Percentiles rank a stretch among this genome's conserved stretches.
Conservation (phyloP, 2,888 invertebrate species). For the Dasypogon diadema region DNA sequence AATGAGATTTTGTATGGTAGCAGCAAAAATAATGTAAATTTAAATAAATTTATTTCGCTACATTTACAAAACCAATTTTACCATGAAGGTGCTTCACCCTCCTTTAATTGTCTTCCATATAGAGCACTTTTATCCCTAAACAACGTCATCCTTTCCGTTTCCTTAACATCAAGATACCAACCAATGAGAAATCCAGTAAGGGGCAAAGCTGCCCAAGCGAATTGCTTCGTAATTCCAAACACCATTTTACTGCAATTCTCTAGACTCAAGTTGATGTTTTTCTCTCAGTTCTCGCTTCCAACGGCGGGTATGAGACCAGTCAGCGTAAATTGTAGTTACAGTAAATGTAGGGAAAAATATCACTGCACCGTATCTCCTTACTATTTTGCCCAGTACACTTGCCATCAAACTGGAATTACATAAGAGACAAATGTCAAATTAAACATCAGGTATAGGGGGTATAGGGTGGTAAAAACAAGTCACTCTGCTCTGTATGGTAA, state of each 20-base stretch:
- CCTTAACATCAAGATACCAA: conserved; percentile 75
- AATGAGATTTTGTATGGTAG: too few relatives aligned
- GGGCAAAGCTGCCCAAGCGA: conserved; percentile 71
- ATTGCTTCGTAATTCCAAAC: conserved; percentile 72
- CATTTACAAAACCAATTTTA: conserved; percentile 56
- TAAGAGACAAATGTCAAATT: conserved; percentile 1
- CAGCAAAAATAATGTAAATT: neutral
- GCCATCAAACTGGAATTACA: conserved; percentile 59
- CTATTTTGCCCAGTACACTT: conserved; percentile 64
- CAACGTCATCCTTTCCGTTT: conserved; percentile 77
- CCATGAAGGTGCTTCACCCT: conserved; percentile 82
- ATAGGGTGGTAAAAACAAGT: too few relatives aligned
- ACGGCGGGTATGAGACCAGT: conserved; percentile 78
- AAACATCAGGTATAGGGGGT: too few relatives aligned
- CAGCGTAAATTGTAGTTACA: conserved; percentile 75
- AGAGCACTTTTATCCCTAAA: conserved; percentile 86
- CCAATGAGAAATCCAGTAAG: conserved; percentile 74
- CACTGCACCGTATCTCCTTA: conserved; percentile 76
- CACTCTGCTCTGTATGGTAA: too few relatives aligned
- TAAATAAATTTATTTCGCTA: conserved; percentile 9
- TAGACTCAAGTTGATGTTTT: neutral
- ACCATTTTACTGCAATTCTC: conserved; percentile 63
- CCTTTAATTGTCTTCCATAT: conserved; percentile 76
- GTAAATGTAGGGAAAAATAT: conserved; percentile 77
- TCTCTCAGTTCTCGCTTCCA: conserved; percentile 72